These are phyloP conservation scores for Octopus sinensis DNA, from an alignment of 1,140 invertebrate genomes.

Conservation along the genomic window DNA sequence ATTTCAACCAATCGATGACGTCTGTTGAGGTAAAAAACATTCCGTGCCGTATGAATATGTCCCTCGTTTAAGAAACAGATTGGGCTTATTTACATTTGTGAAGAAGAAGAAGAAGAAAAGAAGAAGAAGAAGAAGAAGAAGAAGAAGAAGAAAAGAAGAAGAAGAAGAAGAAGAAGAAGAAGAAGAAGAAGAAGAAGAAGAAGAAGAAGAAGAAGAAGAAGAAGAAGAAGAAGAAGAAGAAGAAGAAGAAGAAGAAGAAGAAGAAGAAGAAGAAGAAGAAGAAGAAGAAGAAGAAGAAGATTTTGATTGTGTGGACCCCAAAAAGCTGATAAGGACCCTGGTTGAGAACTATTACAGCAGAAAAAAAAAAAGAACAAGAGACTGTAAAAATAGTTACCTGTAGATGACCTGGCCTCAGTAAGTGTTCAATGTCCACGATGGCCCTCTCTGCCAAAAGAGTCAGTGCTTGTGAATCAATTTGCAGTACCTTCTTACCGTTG, in stretches of 20 bases:
- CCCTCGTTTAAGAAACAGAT: no score
- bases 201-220: not conserved
- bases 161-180: not conserved
- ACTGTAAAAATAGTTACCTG: constrained; percentile 35
- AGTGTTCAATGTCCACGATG: constrained; percentile 56
- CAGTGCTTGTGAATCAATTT: constrained; percentile 52
- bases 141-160: not conserved
- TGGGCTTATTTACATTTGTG: no score
- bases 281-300: no score
- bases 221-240: not conserved
- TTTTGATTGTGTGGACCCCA: not conserved
- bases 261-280: not conserved
- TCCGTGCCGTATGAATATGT: no score
- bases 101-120: no score
- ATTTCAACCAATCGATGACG: no score
- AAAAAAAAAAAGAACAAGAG: not conserved
- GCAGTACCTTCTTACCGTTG: constrained; percentile 49
- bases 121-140: no score
- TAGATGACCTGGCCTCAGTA: constrained; percentile 54
- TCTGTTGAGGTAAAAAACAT: no score
- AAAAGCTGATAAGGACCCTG: not conserved
- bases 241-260: no score
- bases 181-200: not conserved
- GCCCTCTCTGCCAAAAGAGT: constrained; percentile 54
- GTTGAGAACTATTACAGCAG: not conserved